Base-by-base conservation (phyloP, 2,113 vertebrate genomes). In the Mesoclemmys tuberculata region DNA sequence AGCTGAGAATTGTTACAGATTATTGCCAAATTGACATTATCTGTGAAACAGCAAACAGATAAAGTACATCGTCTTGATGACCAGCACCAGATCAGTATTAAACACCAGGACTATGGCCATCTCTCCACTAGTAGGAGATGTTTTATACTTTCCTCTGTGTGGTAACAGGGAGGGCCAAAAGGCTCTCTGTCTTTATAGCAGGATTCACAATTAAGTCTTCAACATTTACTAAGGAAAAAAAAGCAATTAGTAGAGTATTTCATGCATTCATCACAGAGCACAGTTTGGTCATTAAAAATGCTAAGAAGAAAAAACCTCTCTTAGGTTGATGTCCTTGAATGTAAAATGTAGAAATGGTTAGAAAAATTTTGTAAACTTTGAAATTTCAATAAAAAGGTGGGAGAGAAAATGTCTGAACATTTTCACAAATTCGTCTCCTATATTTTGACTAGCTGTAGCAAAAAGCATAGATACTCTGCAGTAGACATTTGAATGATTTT, bases 401-500 rank as follows among this genome's bases (percentile, higher is more conserved):
- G 83, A 52, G 80, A 87, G 89, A 27, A 27, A 31, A 82, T 78
- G 48, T 91, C 78, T 58, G 90, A 95, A 95, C 58, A 87, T 54
- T 90, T 77, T 95, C 56, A 94, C 93, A 89, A 85, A 95, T 88
- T 82, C 84, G 80, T 75, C 89, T 95, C 81, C 92, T 96, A 80
- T n/a, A 51, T 81, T 90, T 97, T 88, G 96, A 91, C 81, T 56
- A 90, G 86, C 87, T 84, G 82, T 44, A 95, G 90, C 89, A 96
- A 93, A 88, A 96, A 96, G 82, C 82, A 41, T 95, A 97, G 96
- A 96, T 94, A 93, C 97, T 98, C 92, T 88, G 95, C 95, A 97
- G 96, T 88, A 93, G 94, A 93, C 97, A 97, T 97, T 96, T 94
- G 94, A 97, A 97, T 94, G 96, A 95, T 97, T 97, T 97, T 97